These are phyloP conservation scores for Onychorhynchus coronatus DNA, from an alignment of 2,113 vertebrate genomes.

Conservation along the genomic window DNA sequence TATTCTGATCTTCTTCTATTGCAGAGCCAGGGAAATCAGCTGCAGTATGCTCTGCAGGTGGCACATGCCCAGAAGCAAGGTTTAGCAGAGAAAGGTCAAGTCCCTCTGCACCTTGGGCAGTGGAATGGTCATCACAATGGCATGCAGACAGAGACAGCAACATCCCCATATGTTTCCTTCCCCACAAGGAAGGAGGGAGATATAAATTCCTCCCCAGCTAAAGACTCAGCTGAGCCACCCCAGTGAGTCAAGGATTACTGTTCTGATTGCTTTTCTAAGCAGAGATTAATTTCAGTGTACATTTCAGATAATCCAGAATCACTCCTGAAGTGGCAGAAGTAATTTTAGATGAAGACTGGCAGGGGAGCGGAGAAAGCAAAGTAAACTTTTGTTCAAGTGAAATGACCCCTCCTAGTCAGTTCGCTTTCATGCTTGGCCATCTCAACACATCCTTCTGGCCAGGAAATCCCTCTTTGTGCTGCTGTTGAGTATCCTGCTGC, in stretches of 20 bases:
- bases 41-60: neutral
- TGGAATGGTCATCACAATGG: neutral
- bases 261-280: conserved; percentile 39
- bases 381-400: neutral
- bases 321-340: conserved; percentile 10
- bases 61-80: neutral
- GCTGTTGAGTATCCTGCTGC: neutral
- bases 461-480: neutral
- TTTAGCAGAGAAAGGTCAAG: neutral
- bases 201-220: neutral
- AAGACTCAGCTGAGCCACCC: neutral
- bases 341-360: neutral
- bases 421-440: neutral
- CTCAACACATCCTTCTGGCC: neutral
- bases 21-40: neutral
- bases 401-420: neutral
- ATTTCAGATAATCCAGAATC: conserved; percentile 45
- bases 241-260: conserved; percentile 56
- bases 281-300: conserved; percentile 55
- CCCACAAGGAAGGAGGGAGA: conserved; percentile 27
- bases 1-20: neutral
- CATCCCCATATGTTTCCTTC: neutral
- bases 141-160: neutral
- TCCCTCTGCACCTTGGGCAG: neutral
- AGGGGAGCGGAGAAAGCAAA: neutral